Conservation (phyloP, 2,797 vertebrate species). For the Taenioides sp. region DNA sequence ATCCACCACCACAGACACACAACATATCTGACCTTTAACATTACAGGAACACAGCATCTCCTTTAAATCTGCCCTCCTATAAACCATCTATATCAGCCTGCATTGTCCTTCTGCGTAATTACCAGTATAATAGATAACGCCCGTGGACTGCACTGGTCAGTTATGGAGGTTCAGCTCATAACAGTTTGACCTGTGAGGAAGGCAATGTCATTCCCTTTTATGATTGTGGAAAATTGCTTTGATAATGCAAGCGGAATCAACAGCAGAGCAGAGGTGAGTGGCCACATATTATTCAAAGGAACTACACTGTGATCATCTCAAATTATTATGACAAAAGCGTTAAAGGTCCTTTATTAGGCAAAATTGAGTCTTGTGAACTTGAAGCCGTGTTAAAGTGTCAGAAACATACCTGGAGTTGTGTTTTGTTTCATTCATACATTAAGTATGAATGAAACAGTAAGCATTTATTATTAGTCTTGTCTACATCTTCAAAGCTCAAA, state of each 20-base stretch:
- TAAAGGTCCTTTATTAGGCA: too few relatives aligned
- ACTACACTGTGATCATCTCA: too few relatives aligned
- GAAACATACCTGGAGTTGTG: too few relatives aligned
- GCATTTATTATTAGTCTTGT: too few relatives aligned
- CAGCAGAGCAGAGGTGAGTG: neutral
- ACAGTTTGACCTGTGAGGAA: conserved; percentile 34
- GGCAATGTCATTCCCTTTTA: conserved; percentile 24
- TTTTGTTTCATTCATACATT: too few relatives aligned
- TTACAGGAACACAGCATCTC: neutral
- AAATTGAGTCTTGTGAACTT: too few relatives aligned
- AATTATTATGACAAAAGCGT: too few relatives aligned
- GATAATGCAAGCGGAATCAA: conserved; percentile 8
- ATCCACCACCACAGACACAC: neutral
- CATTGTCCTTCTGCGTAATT: conserved; percentile 22
- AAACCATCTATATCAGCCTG: conserved; percentile 15
- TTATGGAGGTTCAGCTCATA: conserved; percentile 23
- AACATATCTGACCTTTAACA: conserved; percentile 1
- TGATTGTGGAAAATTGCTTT: conserved; percentile 23
- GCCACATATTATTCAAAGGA: neutral
- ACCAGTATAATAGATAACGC: conserved; percentile 10
- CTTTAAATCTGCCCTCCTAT: conserved; percentile 22
- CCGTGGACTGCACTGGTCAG: conserved; percentile 7
- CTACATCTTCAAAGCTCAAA: too few relatives aligned
- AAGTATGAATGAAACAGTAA: too few relatives aligned
- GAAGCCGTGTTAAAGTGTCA: too few relatives aligned